phyloP scores from a whole-genome alignment of 2,113 vertebrate species.

The Spilogale gracilis region DNA sequence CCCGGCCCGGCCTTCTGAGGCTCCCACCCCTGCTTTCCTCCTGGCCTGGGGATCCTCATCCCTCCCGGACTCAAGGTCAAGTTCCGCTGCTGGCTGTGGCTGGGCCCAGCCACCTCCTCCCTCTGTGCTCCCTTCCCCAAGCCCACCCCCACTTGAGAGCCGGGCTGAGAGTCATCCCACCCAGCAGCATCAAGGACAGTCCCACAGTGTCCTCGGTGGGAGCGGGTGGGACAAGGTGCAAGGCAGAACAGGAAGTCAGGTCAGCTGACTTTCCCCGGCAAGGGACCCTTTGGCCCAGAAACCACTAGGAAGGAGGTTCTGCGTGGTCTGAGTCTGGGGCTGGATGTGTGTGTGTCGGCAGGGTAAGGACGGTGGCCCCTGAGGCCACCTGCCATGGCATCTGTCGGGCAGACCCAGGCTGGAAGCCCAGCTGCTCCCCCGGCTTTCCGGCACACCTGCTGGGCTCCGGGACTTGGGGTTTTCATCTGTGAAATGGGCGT shows the following conservation, averaged over 20 bases:
- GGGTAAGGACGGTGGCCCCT: neutral
- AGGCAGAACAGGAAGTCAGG: conserved; percentile 22
- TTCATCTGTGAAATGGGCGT: neutral
- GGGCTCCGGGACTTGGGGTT: neutral
- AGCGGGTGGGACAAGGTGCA: neutral
- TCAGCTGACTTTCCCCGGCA: neutral
- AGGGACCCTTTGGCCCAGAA: conserved; percentile 56
- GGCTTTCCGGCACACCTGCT: neutral
- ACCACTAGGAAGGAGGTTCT: neutral
- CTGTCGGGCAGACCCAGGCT: neutral
- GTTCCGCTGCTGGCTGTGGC: neutral
- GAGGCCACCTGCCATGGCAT: neutral
- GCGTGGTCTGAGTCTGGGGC: neutral
- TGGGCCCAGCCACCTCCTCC: neutral
- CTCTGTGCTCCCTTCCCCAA: neutral
- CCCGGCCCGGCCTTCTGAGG: no score
- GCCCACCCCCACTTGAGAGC: neutral
- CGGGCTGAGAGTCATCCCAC: neutral
- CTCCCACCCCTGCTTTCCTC: neutral
- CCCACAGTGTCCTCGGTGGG: neutral
- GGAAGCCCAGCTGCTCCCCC: neutral
- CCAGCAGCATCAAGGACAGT: neutral
- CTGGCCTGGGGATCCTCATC: neutral
- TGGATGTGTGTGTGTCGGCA: neutral
- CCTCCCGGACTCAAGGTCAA: conserved; percentile 44